phyloP scores from a whole-genome alignment of 2,797 vertebrate genomes.

The Chromobotia macracanthus region DNA sequence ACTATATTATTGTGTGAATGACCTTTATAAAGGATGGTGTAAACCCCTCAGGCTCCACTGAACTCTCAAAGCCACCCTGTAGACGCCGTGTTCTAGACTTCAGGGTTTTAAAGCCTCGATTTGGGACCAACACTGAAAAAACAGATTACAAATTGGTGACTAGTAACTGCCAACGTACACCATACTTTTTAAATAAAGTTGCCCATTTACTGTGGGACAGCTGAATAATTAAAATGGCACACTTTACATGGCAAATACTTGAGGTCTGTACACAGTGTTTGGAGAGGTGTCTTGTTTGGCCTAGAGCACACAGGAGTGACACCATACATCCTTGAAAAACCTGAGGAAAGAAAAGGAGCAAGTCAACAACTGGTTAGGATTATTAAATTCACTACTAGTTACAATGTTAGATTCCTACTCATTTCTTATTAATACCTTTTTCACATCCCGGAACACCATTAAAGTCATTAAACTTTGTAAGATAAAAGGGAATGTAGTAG shows the following conservation, averaged over 20 bases:
- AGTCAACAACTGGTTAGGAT: background rate
- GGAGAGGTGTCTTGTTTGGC: conserved; percentile 80
- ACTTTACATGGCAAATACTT: conserved; percentile 84
- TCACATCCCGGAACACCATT: background rate
- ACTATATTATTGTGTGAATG: background rate
- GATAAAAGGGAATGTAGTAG: no score
- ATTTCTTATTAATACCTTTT: background rate
- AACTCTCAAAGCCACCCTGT: conserved; percentile 80
- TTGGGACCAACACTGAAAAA: conserved; percentile 79
- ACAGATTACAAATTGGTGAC: background rate
- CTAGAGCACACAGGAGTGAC: conserved; percentile 74
- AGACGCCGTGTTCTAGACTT: conserved; percentile 85
- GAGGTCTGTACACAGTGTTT: conserved; percentile 79
- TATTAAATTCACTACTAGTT: background rate
- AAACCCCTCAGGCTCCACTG: conserved; percentile 80
- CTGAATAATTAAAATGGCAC: background rate
- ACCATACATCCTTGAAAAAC: conserved; percentile 61
- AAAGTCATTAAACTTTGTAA: background rate
- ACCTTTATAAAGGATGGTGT: conserved; percentile 93
- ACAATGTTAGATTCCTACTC: background rate
- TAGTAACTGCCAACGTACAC: background rate
- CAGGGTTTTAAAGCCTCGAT: conserved; percentile 92
- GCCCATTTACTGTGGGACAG: background rate
- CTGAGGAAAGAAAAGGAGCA: background rate
- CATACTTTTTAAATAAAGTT: background rate